A percentile compares a stretch with the other conserved stretches of the same genome.
Evolutionary conservation across 2,113 vertebrate species (phyloP).

Genomic region (Nothocercus nigrocapillus): DNA sequence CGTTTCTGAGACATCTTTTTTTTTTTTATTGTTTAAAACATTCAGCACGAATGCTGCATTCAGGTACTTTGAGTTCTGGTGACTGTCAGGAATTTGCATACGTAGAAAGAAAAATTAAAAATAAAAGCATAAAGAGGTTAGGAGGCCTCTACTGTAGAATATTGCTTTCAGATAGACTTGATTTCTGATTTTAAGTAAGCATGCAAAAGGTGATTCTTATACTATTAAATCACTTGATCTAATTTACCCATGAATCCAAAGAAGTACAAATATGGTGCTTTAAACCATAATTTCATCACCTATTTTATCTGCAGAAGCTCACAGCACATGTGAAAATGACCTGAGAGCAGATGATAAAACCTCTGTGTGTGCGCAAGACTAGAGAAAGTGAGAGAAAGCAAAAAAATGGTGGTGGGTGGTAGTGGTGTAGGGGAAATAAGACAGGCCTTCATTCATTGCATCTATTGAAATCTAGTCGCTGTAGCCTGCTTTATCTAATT

Average conservation of each 20-base stretch:
- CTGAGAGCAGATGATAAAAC: neutral
- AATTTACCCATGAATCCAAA: neutral
- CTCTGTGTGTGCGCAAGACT: rapidly evolving
- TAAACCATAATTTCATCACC: neutral
- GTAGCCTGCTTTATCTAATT: neutral
- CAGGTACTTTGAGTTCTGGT: neutral
- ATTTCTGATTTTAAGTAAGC: neutral
- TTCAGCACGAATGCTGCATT: neutral
- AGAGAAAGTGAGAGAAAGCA: neutral
- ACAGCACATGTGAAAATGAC: neutral
- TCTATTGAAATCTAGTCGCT: neutral
- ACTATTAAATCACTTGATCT: neutral
- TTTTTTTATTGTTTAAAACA: too few species aligned
- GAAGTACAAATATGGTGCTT: neutral
- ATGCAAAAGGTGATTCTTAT: neutral
- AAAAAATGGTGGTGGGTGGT: neutral
- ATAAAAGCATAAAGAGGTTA: neutral
- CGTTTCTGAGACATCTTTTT: neutral
- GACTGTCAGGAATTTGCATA: neutral
- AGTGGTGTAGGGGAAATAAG: neutral
- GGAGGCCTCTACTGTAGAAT: neutral
- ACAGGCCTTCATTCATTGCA: neutral
- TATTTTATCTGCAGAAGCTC: neutral
- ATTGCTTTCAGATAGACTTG: neutral
- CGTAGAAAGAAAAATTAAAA: neutral